phyloP scores from a whole-genome alignment of 2,113 vertebrate genomes.

The Lontra canadensis region DNA sequence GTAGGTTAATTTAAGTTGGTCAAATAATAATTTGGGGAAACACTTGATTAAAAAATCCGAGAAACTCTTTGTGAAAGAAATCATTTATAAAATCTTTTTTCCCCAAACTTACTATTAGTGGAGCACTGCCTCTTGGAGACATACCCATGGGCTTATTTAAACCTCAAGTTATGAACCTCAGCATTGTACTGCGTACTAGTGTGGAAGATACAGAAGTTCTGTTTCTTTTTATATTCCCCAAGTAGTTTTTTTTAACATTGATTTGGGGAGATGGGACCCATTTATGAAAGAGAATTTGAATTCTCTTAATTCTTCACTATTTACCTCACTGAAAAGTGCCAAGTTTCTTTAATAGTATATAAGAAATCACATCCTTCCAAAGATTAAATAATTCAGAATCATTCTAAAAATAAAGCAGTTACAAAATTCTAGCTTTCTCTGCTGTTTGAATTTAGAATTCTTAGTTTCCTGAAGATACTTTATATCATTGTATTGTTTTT shows the following conservation, averaged over 20 bases:
- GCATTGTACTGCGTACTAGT: background rate
- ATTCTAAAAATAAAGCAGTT: background rate
- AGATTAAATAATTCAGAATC: background rate
- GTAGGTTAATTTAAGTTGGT: background rate
- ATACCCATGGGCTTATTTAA: background rate
- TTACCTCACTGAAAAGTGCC: background rate
- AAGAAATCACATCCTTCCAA: background rate
- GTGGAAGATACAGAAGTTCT: background rate
- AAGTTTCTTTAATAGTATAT: background rate
- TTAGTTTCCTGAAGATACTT: slow-evolving; percentile 35
- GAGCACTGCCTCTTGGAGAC: background rate
- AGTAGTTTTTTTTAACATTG: background rate
- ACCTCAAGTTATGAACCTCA: background rate
- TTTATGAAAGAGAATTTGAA: slow-evolving; percentile 21
- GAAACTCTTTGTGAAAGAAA: background rate
- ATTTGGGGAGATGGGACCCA: background rate
- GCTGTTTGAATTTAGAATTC: slow-evolving; percentile 13
- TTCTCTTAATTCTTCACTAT: background rate
- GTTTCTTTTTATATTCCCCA: background rate
- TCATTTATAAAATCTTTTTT: background rate
- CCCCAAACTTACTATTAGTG: background rate
- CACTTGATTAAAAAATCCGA: background rate
- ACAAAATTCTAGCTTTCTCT: background rate
- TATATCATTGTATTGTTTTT: slow-evolving; percentile 54
- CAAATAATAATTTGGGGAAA: background rate